phyloP scores from a whole-genome alignment of 2,113 vertebrate species.

The Myrmecophaga tridactyla region DNA sequence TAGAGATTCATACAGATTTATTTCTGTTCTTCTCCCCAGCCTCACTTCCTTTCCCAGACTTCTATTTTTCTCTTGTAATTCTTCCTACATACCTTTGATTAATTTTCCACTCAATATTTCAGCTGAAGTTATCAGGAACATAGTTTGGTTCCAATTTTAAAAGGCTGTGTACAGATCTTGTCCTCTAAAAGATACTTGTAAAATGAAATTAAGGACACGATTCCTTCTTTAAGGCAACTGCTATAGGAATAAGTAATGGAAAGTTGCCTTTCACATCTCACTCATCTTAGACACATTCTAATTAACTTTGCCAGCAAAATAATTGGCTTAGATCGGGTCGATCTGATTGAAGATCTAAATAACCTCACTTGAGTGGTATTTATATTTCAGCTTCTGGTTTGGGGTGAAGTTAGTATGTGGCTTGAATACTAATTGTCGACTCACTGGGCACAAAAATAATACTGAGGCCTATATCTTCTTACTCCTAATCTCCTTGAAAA shows the following conservation, averaged over 20 bases:
- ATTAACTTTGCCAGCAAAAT: conserved; percentile 82
- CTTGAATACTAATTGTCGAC: conserved; percentile 72
- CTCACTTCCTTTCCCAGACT: neutral
- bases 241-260: conserved; percentile 74
- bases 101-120: neutral
- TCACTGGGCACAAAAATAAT: conserved; percentile 71
- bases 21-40: neutral
- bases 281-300: conserved; percentile 80
- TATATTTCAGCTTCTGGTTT: conserved; percentile 76
- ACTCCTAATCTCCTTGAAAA: conserved; percentile 9
- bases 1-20: rapidly evolving
- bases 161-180: neutral
- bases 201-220: conserved; percentile 71
- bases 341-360: conserved; percentile 78
- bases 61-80: neutral
- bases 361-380: conserved; percentile 76
- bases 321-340: conserved; percentile 78
- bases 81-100: neutral
- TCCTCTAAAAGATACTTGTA: conserved; percentile 33
- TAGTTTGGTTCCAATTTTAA: neutral
- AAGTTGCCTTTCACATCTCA: conserved; percentile 76
- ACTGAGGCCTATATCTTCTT: neutral
- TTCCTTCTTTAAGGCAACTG: conserved; percentile 38
- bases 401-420: conserved; percentile 52
- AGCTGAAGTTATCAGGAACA: neutral